A percentile compares a stretch with the other conserved stretches of the same genome.
phyloP scores from a whole-genome alignment of 2,888 invertebrate genomes.

The Unio delphinus region DNA sequence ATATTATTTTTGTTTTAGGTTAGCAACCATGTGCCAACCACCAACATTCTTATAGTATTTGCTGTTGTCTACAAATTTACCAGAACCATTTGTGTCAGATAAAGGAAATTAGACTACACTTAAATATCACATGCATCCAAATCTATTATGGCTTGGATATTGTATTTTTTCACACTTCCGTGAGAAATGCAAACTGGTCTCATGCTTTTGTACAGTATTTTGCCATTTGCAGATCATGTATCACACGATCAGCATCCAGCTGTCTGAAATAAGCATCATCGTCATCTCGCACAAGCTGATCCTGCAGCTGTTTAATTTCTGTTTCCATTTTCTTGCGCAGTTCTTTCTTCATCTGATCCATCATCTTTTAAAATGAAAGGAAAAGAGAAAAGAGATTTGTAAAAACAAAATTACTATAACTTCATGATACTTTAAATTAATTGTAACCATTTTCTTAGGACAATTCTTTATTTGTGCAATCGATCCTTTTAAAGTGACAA shows the following conservation, averaged over 20 bases:
- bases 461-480: neutral
- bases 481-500: too few species aligned
- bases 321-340: slow-evolving; percentile 68
- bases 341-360: slow-evolving; percentile 66
- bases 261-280: slow-evolving; percentile 69
- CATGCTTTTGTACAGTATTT: slow-evolving; percentile 34
- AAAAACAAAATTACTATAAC: neutral
- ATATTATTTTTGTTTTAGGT: too few species aligned
- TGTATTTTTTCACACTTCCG: too few species aligned
- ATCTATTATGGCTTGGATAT: too few species aligned
- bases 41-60: too few species aligned
- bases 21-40: too few species aligned
- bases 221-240: slow-evolving; percentile 61
- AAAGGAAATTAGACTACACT: too few species aligned
- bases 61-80: too few species aligned
- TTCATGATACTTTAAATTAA: neutral
- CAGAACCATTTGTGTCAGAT: too few species aligned
- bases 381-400: neutral
- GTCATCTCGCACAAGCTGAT: slow-evolving; percentile 66
- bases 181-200: too few species aligned
- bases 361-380: slow-evolving; percentile 45
- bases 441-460: neutral
- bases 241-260: slow-evolving; percentile 67
- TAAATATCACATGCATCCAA: too few species aligned
- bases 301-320: slow-evolving; percentile 67